These are phyloP conservation scores for Myripristis jacobus DNA, from an alignment of 2,797 vertebrate species.

Conservation along the genomic window DNA sequence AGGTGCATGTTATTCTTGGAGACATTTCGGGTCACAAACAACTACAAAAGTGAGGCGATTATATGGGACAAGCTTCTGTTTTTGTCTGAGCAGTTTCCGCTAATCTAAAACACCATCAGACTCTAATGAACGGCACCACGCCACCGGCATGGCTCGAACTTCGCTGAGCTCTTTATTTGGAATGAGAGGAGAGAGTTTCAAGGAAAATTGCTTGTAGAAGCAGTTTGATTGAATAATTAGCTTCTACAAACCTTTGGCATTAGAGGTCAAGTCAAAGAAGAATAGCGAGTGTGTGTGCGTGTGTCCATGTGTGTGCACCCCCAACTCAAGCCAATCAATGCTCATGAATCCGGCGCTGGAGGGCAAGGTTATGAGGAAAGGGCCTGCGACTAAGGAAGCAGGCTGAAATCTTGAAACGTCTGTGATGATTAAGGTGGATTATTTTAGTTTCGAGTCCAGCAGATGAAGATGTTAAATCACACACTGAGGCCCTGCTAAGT, in stretches of 20 bases:
- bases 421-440: conserved; percentile 50
- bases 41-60: conserved; percentile 45
- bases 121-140: conserved; percentile 46
- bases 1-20: conserved; percentile 11
- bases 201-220: conserved; percentile 64
- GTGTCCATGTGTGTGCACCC: conserved; percentile 19
- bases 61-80: conserved; percentile 51
- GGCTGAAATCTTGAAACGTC: conserved; percentile 15
- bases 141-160: conserved; percentile 23
- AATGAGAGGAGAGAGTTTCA: conserved; percentile 49
- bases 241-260: conserved; percentile 71
- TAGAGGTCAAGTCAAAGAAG: conserved; percentile 72
- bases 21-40: conserved; percentile 36
- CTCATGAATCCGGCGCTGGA: conserved; percentile 56
- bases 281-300: conserved; percentile 34
- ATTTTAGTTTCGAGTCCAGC: conserved; percentile 18
- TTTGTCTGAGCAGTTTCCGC: conserved; percentile 34
- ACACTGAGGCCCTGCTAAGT: conserved; percentile 15
- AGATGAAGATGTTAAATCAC: conserved; percentile 17
- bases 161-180: conserved; percentile 37
- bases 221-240: conserved; percentile 73
- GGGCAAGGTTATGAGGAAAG: conserved; percentile 55
- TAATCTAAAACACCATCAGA: conserved; percentile 55
- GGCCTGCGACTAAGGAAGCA: conserved; percentile 22
- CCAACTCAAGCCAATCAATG: conserved; percentile 68